Conservation (phyloP, 1,140 invertebrate species). For the Formica exsecta region DNA sequence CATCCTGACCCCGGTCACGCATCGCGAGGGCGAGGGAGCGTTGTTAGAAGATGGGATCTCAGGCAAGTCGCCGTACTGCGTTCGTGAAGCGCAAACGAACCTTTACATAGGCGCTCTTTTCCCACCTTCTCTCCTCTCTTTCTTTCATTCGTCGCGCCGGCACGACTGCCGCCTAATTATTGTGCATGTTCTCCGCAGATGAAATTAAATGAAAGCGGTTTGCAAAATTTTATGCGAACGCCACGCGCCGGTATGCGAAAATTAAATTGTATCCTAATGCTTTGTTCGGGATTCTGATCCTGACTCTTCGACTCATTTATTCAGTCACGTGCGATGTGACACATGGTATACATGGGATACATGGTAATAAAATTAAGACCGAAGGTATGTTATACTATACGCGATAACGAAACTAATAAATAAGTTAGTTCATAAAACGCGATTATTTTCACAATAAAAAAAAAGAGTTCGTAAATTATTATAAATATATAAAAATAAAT, state of each 20-base stretch:
- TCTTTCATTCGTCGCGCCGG: constrained; percentile 13
- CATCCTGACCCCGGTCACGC: constrained; percentile 82
- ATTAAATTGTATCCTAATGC: constrained; percentile 5
- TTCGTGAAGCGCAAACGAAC: constrained; percentile 78
- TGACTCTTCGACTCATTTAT: neutral
- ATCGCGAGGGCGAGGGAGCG: constrained; percentile 68
- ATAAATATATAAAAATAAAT: constrained; percentile 9
- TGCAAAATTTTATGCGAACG: constrained; percentile 19
- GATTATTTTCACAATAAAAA: neutral
- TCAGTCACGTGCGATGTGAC: neutral
- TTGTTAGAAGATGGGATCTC: constrained; percentile 81
- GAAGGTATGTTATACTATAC: neutral
- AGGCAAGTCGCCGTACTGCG: constrained; percentile 40
- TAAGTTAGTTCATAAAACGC: neutral
- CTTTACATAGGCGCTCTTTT: constrained; percentile 49
- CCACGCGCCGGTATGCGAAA: constrained; percentile 13
- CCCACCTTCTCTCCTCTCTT: neutral
- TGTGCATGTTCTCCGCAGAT: constrained; percentile 14
- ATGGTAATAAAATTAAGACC: neutral
- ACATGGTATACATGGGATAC: neutral
- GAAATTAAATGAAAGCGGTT: constrained; percentile 53
- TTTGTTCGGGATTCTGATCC: neutral
- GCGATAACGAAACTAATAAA: neutral
- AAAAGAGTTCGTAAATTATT: neutral
- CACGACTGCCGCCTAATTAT: constrained; percentile 56